Percentiles rank a stretch among this genome's conserved stretches.
These are phyloP conservation scores for Macropus fuliginosus DNA, from an alignment of 2,797 vertebrate genomes.

Conservation along the genomic window DNA sequence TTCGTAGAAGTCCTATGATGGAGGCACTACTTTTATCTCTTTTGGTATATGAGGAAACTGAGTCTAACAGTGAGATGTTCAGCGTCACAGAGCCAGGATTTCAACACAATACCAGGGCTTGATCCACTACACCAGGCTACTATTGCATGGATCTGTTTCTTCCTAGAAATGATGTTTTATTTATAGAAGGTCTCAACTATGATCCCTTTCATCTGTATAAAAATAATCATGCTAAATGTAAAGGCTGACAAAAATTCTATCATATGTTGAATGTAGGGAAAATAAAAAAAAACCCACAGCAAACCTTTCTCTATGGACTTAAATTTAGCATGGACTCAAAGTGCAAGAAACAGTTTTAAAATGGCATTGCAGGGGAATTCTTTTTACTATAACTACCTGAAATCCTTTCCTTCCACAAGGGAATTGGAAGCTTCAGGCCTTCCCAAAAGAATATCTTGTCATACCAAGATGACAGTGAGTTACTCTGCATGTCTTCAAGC, in stretches of 20 bases:
- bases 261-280: neutral
- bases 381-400: neutral
- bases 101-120: too few relatives aligned
- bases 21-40: too few relatives aligned
- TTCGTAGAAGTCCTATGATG: too few relatives aligned
- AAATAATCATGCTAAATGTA: neutral
- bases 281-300: neutral
- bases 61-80: too few relatives aligned
- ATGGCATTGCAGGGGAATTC: neutral
- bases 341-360: slow-evolving; percentile 5
- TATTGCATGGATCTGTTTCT: slow-evolving; percentile 10
- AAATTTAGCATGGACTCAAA: slow-evolving; percentile 4
- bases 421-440: accelerated
- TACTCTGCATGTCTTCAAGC: neutral
- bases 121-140: neutral
- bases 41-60: too few relatives aligned
- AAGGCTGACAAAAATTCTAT: neutral
- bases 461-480: neutral
- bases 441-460: slow-evolving; percentile 7
- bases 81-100: too few relatives aligned
- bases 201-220: slow-evolving; percentile 21
- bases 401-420: neutral
- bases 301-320: neutral
- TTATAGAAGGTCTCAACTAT: neutral
- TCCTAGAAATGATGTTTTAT: slow-evolving; percentile 21